A percentile compares a stretch with the other conserved stretches of the same genome.
These are phyloP conservation scores for Podabrus alpinus DNA, from an alignment of 2,888 invertebrate genomes.

Conservation along the genomic window DNA sequence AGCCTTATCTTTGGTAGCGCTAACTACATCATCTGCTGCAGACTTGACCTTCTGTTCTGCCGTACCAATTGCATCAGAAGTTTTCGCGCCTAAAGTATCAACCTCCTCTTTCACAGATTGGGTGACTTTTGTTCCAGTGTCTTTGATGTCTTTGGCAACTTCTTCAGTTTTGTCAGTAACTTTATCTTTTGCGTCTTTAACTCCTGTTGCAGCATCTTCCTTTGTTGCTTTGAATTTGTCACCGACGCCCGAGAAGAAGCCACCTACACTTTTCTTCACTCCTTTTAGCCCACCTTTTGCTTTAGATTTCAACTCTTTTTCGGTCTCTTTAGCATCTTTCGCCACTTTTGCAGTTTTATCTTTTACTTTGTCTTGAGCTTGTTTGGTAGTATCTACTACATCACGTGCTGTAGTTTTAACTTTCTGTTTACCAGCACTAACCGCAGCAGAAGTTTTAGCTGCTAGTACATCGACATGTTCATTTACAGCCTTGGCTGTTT, in stretches of 20 bases:
- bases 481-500: background rate
- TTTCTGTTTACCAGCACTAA: background rate
- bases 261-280: background rate
- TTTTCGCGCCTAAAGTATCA: conserved; percentile 11
- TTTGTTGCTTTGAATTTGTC: background rate
- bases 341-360: conserved; percentile 9
- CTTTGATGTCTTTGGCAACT: background rate
- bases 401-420: background rate
- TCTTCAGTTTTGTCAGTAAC: background rate
- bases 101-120: conserved; percentile 14
- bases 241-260: background rate
- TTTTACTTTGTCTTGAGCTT: conserved; percentile 17
- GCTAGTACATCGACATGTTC: background rate
- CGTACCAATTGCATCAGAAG: conserved; percentile 26
- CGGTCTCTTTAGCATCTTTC: background rate
- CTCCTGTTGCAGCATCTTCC: background rate
- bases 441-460: conserved; percentile 1
- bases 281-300: background rate
- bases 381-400: conserved; percentile 20
- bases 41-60: conserved; percentile 25
- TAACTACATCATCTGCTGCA: conserved; percentile 6
- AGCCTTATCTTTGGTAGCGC: conserved; percentile 30
- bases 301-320: background rate
- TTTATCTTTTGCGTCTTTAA: background rate
- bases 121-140: conserved; percentile 24